Conservation (phyloP, 2,888 invertebrate species). For the Lithophane leautieri region DNA sequence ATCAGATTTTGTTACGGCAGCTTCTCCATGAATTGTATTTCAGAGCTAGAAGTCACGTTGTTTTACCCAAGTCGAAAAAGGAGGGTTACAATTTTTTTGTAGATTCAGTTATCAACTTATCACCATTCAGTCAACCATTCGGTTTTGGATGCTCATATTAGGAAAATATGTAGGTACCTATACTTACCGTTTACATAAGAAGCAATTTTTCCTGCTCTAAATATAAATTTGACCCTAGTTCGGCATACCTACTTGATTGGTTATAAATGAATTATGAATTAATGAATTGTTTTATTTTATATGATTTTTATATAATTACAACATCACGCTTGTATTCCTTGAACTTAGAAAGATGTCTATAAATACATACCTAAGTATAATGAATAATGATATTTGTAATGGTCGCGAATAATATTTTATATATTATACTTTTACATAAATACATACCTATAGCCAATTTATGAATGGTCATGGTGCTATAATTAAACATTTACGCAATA, state of each 20-base stretch:
- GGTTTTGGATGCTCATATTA: not conserved
- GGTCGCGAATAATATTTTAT: too few species aligned
- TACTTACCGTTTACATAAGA: too few species aligned
- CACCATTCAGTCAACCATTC: not conserved
- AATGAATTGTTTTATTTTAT: not conserved
- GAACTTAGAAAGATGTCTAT: too few species aligned
- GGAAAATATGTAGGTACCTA: not conserved
- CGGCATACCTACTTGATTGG: not conserved
- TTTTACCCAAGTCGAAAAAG: not conserved
- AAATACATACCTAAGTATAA: too few species aligned
- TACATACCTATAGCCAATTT: not conserved
- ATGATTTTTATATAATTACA: not conserved
- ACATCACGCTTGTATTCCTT: not conserved
- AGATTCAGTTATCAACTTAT: not conserved
- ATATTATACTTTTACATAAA: too few species aligned
- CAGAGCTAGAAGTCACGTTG: not conserved
- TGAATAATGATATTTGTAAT: too few species aligned
- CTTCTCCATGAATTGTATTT: constrained; percentile 13
- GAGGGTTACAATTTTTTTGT: not conserved
- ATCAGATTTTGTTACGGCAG: not conserved
- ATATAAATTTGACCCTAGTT: not conserved
- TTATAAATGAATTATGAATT: not conserved
- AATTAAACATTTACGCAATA: constrained; percentile 30
- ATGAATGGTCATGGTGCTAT: constrained; percentile 23
- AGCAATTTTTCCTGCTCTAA: constrained; percentile 13